Conservation (phyloP, 2,888 invertebrate genomes). For the Aspidiotus destructor region DNA sequence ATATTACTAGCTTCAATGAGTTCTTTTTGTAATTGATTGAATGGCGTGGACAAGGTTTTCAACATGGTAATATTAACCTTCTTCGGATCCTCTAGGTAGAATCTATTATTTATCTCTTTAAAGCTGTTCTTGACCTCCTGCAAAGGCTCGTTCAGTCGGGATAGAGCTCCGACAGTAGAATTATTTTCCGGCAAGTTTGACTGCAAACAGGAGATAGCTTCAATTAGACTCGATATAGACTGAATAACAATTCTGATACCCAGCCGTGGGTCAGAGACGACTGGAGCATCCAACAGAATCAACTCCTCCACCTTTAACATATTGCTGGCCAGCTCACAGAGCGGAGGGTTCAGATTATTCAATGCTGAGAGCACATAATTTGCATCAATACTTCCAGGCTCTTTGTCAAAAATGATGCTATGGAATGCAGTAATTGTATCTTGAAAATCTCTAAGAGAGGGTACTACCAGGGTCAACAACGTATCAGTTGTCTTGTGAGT, state of each 20-base stretch:
- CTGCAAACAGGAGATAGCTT: constrained; percentile 34
- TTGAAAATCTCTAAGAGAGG: constrained; percentile 40
- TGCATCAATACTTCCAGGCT: constrained; percentile 27
- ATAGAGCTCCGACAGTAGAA: constrained; percentile 30
- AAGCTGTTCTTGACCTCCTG: constrained; percentile 36
- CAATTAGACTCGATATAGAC: constrained; percentile 36
- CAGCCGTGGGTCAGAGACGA: constrained; percentile 36
- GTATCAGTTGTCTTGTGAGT: constrained; percentile 27
- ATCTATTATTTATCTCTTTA: constrained; percentile 34
- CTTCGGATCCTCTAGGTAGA: constrained; percentile 36
- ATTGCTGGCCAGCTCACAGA: constrained; percentile 37
- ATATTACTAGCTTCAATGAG: constrained; percentile 36
- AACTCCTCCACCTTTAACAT: constrained; percentile 37
- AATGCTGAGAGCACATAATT: constrained; percentile 39
- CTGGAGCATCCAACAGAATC: constrained; percentile 34
- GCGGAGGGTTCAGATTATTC: constrained; percentile 41
- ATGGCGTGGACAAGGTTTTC: constrained; percentile 37
- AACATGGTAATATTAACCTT: constrained; percentile 36
- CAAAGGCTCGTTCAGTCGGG: constrained; percentile 35
- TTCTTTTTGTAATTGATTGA: constrained; percentile 37
- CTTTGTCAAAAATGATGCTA: constrained; percentile 38
- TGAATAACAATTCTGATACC: constrained; percentile 36
- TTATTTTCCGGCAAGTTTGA: constrained; percentile 26
- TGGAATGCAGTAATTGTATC: constrained; percentile 41
- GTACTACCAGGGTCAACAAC: constrained; percentile 34